A percentile compares a stretch with the other conserved stretches of the same genome.
These are phyloP conservation scores for Tangara arthus DNA, from an alignment of 2,797 vertebrate genomes.

Conservation along the genomic window DNA sequence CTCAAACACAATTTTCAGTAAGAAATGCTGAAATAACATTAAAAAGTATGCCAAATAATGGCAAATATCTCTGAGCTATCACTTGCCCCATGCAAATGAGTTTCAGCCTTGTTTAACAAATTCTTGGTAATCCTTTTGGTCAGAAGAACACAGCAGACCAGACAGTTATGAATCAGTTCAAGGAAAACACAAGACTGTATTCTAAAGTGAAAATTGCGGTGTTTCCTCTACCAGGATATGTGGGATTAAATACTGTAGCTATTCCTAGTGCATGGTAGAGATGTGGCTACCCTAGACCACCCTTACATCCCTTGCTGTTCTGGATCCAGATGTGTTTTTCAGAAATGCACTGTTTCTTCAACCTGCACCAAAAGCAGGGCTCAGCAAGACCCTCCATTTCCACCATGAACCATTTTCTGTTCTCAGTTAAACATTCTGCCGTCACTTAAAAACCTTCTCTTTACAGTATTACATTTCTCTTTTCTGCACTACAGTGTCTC, in stretches of 20 bases:
- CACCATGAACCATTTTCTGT: neutral
- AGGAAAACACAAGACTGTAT: neutral
- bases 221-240: neutral
- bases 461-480: neutral
- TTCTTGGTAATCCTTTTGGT: neutral
- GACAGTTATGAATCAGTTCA: neutral
- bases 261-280: neutral
- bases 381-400: neutral
- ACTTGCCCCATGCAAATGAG: neutral
- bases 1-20: neutral
- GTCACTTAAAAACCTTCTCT: neutral
- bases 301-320: neutral
- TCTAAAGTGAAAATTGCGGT: neutral
- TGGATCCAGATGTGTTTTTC: fast-evolving
- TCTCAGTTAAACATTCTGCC: neutral
- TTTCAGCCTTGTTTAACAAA: neutral
- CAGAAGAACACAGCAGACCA: neutral
- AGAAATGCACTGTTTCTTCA: neutral
- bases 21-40: neutral
- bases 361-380: neutral
- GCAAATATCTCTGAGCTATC: neutral
- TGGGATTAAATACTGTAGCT: neutral
- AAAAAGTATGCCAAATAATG: neutral
- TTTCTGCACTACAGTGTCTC: neutral
- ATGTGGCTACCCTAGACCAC: neutral